phyloP scores from a whole-genome alignment of 2,888 invertebrate species.

The Cyaniris semiargus region DNA sequence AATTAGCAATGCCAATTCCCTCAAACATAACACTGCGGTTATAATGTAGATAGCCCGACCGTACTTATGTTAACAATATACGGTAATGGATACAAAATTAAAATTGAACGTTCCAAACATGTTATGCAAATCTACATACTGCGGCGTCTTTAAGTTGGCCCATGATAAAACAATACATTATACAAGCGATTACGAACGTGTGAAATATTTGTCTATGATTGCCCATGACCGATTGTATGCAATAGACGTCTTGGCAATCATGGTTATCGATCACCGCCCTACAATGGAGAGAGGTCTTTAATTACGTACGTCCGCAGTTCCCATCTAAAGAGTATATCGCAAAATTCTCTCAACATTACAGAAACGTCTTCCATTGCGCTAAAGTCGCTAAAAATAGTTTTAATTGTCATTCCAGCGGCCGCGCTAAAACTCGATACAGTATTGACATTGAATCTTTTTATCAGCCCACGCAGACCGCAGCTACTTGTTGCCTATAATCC shows the following conservation, averaged over 20 bases:
- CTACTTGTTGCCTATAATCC: slow-evolving; percentile 1
- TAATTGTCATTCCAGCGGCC: slow-evolving; percentile 37
- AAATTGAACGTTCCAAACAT: not conserved
- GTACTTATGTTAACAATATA: slow-evolving; percentile 14
- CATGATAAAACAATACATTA: no score
- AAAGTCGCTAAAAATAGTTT: slow-evolving; percentile 38
- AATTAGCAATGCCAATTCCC: not conserved
- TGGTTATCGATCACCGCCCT: no score
- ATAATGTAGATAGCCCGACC: not conserved
- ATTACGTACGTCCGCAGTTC: not conserved
- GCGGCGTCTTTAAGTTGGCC: no score
- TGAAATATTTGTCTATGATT: no score
- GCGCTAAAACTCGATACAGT: slow-evolving; percentile 29
- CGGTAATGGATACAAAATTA: slow-evolving; percentile 17
- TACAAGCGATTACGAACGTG: no score
- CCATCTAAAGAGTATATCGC: not conserved
- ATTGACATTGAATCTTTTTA: slow-evolving; percentile 39
- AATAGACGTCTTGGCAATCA: not conserved
- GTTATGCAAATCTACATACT: slow-evolving; percentile 13
- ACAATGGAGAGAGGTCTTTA: no score
- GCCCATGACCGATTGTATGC: not conserved
- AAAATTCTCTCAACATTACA: not conserved
- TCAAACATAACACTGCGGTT: slow-evolving; percentile 9
- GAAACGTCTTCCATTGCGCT: not conserved
- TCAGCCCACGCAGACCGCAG: slow-evolving; percentile 30